These are phyloP conservation scores for Pempheris klunzingeri DNA, from an alignment of 2,797 vertebrate species.

Conservation along the genomic window DNA sequence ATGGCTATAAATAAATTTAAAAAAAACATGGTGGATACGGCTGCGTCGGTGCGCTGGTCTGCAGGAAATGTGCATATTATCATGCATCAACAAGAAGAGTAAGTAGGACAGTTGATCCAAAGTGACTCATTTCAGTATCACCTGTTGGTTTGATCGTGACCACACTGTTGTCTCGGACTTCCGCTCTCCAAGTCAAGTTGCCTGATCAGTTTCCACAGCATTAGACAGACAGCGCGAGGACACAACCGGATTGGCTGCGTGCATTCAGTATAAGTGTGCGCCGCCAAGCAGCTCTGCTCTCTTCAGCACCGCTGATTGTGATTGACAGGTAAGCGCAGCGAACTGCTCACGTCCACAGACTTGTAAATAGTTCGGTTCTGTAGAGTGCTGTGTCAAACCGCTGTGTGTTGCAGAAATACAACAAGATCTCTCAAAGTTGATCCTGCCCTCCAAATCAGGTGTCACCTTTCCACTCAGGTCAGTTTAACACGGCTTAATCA, in stretches of 20 bases:
- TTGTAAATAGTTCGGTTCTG: no score
- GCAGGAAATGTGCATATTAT: not conserved
- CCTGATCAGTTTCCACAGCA: slow-evolving; percentile 38
- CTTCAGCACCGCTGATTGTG: slow-evolving; percentile 54
- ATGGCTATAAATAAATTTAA: no score
- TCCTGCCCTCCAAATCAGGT: slow-evolving; percentile 20
- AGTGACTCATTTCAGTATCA: slow-evolving; percentile 64
- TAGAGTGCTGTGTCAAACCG: not conserved
- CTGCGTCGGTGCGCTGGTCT: not conserved
- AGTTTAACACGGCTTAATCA: slow-evolving; percentile 21
- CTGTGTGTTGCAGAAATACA: slow-evolving; percentile 8
- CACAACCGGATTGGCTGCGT: slow-evolving; percentile 50
- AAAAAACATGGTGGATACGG: not conserved
- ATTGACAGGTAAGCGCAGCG: slow-evolving; percentile 50
- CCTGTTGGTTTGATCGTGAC: slow-evolving; percentile 54
- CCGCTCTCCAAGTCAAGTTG: slow-evolving; percentile 40
- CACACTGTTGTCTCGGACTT: slow-evolving; percentile 40
- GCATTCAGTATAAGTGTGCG: not conserved
- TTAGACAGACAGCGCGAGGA: not conserved
- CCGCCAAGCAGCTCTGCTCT: slow-evolving; percentile 29
- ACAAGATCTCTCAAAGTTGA: slow-evolving; percentile 6
- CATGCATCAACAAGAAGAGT: not conserved
- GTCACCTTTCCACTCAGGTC: slow-evolving; percentile 44
- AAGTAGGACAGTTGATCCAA: slow-evolving; percentile 58
- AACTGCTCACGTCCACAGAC: slow-evolving; percentile 13